Conservation (phyloP, 2,113 vertebrate species). For the Coryphaenoides rupestris region DNA sequence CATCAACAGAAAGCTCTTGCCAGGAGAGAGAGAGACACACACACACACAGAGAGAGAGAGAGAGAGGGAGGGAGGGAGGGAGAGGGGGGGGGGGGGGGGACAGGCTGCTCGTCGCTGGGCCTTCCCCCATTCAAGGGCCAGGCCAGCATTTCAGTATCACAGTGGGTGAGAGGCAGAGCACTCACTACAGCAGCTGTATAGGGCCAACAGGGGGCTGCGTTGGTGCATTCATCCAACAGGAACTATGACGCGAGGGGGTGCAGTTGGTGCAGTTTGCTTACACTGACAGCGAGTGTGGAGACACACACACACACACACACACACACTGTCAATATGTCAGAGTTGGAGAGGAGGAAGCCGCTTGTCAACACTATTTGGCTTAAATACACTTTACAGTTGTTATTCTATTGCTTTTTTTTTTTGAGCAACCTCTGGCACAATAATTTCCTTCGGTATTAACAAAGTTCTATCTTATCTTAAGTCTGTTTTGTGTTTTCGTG, state of each 20-base stretch:
- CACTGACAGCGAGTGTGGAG: not conserved
- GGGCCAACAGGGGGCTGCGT: not conserved
- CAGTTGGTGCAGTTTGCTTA: conserved; percentile 21
- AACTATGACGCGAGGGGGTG: conserved; percentile 8
- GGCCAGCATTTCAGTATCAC: conserved; percentile 28
- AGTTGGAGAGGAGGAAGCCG: not conserved
- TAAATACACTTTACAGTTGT: no score
- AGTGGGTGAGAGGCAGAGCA: conserved; percentile 22
- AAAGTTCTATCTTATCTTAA: no score
- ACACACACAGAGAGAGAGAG: conserved; percentile 18
- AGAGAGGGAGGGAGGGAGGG: conserved; percentile 23
- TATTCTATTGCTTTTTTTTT: no score
- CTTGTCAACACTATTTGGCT: no score
- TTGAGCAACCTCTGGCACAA: no score
- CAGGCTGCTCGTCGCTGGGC: conserved; percentile 31
- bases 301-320: no score
- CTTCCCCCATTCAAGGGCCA: conserved; percentile 53
- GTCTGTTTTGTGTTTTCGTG: no score
- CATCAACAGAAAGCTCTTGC: conserved; percentile 45
- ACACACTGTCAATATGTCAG: no score
- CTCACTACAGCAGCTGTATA: not conserved
- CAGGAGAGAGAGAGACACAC: conserved; percentile 3
- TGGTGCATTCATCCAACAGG: conserved; percentile 22
- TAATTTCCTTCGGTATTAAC: no score
- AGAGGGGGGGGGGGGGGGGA: no score